phyloP scores from a whole-genome alignment of 2,888 invertebrate species.

The Tetragonula carbonaria region DNA sequence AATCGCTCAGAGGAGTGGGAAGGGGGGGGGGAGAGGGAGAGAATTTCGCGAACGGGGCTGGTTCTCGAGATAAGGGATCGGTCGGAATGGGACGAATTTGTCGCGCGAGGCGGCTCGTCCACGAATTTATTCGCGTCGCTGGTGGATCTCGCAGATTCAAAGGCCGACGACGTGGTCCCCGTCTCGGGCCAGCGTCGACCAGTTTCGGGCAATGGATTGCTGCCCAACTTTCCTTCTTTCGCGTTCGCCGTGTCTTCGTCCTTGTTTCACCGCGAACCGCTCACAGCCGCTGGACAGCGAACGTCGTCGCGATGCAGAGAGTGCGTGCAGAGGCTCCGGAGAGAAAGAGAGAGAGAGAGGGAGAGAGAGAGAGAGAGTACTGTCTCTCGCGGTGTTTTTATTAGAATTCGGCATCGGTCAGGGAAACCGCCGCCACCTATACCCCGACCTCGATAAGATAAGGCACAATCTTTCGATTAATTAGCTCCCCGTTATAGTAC shows the following conservation, averaged over 20 bases:
- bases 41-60: neutral
- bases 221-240: constrained; percentile 53
- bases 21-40: neutral
- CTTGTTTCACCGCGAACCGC: neutral
- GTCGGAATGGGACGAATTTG: constrained; percentile 43
- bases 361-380: no score
- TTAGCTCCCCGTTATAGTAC: constrained; percentile 60
- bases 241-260: constrained; percentile 18
- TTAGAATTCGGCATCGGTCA: constrained; percentile 58
- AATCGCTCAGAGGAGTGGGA: neutral
- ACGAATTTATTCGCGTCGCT: constrained; percentile 55
- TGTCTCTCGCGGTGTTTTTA: constrained; percentile 45
- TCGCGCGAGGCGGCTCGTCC: constrained; percentile 29
- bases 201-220: constrained; percentile 63
- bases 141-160: constrained; percentile 51
- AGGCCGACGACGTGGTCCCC: constrained; percentile 23
- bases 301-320: neutral
- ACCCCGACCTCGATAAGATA: constrained; percentile 61
- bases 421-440: constrained; percentile 39
- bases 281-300: no score
- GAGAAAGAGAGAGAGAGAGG: neutral
- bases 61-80: constrained; percentile 22
- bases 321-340: neutral
- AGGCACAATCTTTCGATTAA: constrained; percentile 64
- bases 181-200: constrained; percentile 38